Percentiles rank a stretch among this genome's conserved stretches.
phyloP scores from a whole-genome alignment of 2,888 invertebrate genomes.

The Ichneumoninae sp. region DNA sequence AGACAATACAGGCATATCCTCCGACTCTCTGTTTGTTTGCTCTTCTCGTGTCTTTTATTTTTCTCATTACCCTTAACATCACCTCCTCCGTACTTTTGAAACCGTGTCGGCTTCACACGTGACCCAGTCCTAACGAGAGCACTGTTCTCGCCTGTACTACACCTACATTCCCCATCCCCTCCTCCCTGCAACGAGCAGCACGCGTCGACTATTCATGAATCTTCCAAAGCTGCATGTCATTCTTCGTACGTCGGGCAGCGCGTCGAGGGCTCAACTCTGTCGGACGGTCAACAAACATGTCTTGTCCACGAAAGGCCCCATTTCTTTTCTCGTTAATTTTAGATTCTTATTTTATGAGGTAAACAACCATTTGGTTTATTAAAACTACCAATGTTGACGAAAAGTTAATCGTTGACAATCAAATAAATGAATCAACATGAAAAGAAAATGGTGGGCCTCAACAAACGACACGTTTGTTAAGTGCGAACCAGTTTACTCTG shows the following conservation, averaged over 20 bases:
- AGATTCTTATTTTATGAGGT: too few species aligned
- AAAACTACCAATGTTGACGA: neutral
- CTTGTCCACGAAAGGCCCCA: too few species aligned
- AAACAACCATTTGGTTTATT: too few species aligned
- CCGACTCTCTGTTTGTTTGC: conserved; percentile 8
- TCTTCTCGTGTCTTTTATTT: neutral
- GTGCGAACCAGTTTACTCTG: too few species aligned
- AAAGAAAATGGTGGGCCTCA: neutral
- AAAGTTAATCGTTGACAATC: neutral
- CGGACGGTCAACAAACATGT: neutral
- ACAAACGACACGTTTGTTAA: too few species aligned
- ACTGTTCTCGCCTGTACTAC: conserved; percentile 31
- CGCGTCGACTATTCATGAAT: conserved; percentile 41
- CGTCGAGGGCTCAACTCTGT: neutral
- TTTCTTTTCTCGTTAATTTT: neutral
- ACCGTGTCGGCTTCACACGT: conserved; percentile 28
- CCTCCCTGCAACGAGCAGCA: conserved; percentile 18
- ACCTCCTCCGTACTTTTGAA: conserved; percentile 31
- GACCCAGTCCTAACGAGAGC: conserved; percentile 44
- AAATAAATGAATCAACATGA: neutral
- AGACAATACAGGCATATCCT: neutral
- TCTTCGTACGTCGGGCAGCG: conserved; percentile 28
- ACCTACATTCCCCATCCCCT: conserved; percentile 14
- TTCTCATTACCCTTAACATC: conserved; percentile 15
- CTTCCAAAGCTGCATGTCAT: conserved; percentile 29